Conservation (phyloP, 2,797 vertebrate genomes). For the Micromesistius poutassou region DNA sequence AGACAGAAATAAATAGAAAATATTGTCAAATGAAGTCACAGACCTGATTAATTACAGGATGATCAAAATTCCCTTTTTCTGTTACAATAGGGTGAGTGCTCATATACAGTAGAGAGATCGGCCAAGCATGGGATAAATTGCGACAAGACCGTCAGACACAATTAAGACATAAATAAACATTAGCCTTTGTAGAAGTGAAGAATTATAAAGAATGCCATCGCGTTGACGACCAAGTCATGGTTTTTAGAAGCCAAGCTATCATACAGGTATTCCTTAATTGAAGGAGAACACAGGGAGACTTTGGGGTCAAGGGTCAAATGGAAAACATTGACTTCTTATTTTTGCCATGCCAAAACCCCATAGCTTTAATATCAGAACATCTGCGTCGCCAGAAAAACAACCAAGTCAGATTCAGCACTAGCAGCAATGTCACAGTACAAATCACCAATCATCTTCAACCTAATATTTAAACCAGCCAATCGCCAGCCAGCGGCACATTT, state of each 20-base stretch:
- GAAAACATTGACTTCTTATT: background rate
- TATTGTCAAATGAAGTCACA: background rate
- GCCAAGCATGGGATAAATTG: background rate
- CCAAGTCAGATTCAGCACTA: background rate
- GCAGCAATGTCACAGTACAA: no score
- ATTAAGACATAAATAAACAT: background rate
- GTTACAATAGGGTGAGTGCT: conserved; percentile 13
- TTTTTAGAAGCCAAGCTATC: background rate
- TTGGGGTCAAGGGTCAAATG: background rate
- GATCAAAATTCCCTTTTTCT: background rate
- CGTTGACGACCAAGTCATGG: background rate
- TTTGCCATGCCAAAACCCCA: background rate
- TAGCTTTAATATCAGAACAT: background rate
- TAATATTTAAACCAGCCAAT: background rate
- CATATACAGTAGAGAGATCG: background rate
- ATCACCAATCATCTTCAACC: background rate
- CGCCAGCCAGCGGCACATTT: no score
- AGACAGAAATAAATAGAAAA: background rate
- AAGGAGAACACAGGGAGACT: background rate
- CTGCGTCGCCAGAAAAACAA: background rate
- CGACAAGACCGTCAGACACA: background rate
- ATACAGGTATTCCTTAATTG: background rate
- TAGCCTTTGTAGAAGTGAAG: background rate
- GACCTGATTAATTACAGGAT: background rate
- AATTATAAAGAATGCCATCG: background rate